Base-by-base conservation (phyloP, 2,113 vertebrate genomes). In the Myodes glareolus region DNA sequence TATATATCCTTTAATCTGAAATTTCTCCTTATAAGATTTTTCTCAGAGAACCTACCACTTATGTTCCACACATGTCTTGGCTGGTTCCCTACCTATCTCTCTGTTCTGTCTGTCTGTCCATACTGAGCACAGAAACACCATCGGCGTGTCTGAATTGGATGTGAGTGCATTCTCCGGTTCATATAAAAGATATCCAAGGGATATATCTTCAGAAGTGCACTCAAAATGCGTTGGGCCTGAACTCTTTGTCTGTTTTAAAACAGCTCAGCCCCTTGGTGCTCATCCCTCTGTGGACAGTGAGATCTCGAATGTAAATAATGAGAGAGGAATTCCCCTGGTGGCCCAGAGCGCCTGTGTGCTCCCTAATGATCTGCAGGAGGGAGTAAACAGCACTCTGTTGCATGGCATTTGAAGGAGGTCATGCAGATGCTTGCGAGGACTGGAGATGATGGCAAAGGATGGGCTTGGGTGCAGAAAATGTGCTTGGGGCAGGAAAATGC, bases 331-430 rank as follows among this genome's bases (percentile, higher is more conserved):
- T 94, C 92, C 96, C 96, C 21, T 58, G 81, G 52, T 21, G 58
- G 76, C 45, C 29, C 8, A 0, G 29, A 96, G 77, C 67, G 75
- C 77, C 88, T 87, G 17, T 0, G 9, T 63, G 63, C 42, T 97
- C 95, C 47, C 96, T 97, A 96, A 98, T 78, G 91, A 92, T 87
- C 80, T 73, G 27, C 65, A 50, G 39, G 82, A 92, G 55, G 65
- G 55, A 96, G 90, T 96, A 94, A 97, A 94, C 93, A 96, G 65
- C 45, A 58, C 61, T 23, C 55, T 45, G 21, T 47, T 3, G 36
- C 19, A 76, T 95, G 47, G 87, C 55, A 27, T 19, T 91, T 0
- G 7, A 85, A 82, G 63, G 27, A 75, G 72, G 76, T 72, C 13
- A 58, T 42, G 23, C 0, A 50, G 80, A 55, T 10, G 42, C 39